Percentiles rank a stretch among this genome's conserved stretches.
These are phyloP conservation scores for Leptocoma aspasia DNA, from an alignment of 2,113 vertebrate species.

Conservation along the genomic window DNA sequence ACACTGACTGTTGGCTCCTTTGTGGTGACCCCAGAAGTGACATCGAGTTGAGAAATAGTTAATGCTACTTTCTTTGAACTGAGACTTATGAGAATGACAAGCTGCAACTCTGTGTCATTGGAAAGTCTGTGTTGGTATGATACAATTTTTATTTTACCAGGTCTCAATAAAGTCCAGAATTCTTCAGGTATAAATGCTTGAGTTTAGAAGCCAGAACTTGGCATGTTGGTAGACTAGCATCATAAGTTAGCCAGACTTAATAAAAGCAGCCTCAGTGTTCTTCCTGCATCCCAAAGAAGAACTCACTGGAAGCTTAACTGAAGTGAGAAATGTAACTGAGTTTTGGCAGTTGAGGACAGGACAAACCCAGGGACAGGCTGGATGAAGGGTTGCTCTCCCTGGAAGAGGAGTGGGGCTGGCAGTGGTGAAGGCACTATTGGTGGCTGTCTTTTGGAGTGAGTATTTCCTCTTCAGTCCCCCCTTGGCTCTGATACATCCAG, in stretches of 20 bases:
- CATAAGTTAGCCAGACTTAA: neutral
- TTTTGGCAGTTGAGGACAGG: neutral
- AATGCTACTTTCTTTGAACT: neutral
- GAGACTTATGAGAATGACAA: neutral
- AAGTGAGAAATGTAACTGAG: neutral
- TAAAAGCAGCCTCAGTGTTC: neutral
- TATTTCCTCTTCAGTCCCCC: neutral
- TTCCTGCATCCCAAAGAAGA: neutral
- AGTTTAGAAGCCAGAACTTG: neutral
- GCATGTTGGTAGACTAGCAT: neutral
- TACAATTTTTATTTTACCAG: neutral
- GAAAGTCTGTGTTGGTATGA: neutral
- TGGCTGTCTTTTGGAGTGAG: neutral
- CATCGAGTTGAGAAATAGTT: neutral
- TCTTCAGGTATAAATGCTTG: neutral
- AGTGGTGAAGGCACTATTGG: fast-evolving
- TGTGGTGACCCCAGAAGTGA: neutral
- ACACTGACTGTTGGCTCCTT: neutral
- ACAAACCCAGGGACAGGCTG: neutral
- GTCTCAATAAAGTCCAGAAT: neutral
- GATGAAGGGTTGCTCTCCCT: neutral
- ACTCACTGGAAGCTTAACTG: neutral
- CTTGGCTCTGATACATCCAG: neutral
- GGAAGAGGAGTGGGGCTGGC: neutral
- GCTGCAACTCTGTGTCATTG: neutral